These are phyloP conservation scores for Orthonevra nobilis DNA, from an alignment of 2,888 invertebrate species.

Conservation along the genomic window DNA sequence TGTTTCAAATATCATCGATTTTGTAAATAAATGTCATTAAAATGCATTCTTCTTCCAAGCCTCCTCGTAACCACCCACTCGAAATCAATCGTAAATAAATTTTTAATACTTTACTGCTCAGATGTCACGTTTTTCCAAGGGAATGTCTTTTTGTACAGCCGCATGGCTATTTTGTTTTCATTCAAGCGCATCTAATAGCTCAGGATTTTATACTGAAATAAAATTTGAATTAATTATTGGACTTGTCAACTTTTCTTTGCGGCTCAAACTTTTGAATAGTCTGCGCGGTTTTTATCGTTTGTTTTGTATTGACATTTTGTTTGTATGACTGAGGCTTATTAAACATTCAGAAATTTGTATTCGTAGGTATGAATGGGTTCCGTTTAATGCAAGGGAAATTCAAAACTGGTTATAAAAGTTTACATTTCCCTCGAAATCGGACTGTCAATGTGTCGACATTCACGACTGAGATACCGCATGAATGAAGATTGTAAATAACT, in stretches of 20 bases:
- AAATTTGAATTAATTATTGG: conserved; percentile 21
- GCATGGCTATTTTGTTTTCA: background rate
- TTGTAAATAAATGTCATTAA: background rate
- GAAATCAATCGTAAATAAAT: conserved; percentile 21
- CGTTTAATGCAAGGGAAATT: background rate
- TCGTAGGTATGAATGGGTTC: background rate
- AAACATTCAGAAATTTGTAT: background rate
- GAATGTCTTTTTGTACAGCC: too few species aligned
- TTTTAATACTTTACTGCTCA: too few species aligned
- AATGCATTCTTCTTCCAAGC: background rate
- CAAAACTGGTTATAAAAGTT: conserved; percentile 18
- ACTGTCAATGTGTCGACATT: conserved; percentile 8
- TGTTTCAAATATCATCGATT: too few species aligned
- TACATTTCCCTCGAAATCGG: background rate
- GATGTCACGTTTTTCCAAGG: too few species aligned
- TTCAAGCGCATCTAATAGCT: conserved; percentile 22
- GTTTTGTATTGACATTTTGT: conserved; percentile 15
- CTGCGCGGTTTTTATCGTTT: background rate
- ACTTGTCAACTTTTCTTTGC: background rate
- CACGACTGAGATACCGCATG: conserved; percentile 18
- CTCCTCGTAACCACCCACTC: conserved; percentile 21
- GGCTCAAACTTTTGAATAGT: conserved; percentile 10
- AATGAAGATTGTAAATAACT: conserved; percentile 10
- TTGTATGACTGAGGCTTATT: background rate
- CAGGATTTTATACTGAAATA: conserved; percentile 13